Evolutionary conservation across 2,113 vertebrate species (phyloP), one percentile per base, ranked within the genome.

Genomic region (Rattus rattus): DNA sequence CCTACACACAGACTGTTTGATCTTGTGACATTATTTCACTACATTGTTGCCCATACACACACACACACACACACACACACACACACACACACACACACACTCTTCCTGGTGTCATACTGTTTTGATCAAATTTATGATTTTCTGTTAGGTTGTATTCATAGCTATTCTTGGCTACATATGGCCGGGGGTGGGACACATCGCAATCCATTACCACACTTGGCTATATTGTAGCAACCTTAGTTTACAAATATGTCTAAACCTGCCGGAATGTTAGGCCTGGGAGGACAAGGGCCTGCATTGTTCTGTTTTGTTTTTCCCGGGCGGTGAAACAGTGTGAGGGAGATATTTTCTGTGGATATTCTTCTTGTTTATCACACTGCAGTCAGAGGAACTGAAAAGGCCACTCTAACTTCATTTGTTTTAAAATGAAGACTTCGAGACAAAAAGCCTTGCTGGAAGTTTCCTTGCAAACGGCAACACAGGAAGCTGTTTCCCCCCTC

Each of bases 351-450:
- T 84, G 12, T 33, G 26, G n/a, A 26, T n/a, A 20, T 84, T 26
- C 8, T 83, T 77, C 10, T 69, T 79, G 5, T 96, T 52, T 75
- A 59, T 79, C 54, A 5, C 83, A 61, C 59, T 87, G 24, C 3
- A 90, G 5, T n/a, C 54, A 79, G 52, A 95, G 54, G 39, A 65
- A 90, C 63, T 81, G 93, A 47, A 89, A 95, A 72, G 83, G 33
- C 36, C 52, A 83, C 43, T 69, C 20, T 7, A 61, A 7, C 1
- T n/a, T 95, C n/a, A 54, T 90, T 90, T 85, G 63, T 36, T 20
- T 54, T 52, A 77, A 63, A 49, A 47, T 26, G 36, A 39, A 86
- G 28, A 47, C 26, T 75, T 24, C 22, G 9, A 88, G 76, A 59
- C 33, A 47, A 93, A 79, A 79, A 94, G 84, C 33, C 86, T 90